Conservation (phyloP, 2,888 invertebrate genomes). For the Microctonus brassicae region DNA sequence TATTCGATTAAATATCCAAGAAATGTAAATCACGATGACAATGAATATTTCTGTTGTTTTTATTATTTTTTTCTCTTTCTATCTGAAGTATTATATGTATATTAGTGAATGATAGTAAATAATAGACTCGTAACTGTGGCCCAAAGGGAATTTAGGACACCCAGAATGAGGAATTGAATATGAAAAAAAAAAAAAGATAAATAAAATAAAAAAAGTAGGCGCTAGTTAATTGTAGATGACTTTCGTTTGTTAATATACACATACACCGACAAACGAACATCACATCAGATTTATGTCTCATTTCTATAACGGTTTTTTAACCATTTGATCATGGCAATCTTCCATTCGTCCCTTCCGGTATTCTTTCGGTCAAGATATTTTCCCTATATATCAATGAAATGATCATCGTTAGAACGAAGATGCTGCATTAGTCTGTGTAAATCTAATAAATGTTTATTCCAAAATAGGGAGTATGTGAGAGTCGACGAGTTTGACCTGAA, state of each 20-base stretch:
- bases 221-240: constrained; percentile 5
- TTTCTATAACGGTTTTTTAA: neutral
- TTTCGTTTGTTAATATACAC: neutral
- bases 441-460: neutral
- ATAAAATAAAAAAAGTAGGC: neutral
- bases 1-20: constrained; percentile 28
- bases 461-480: constrained; percentile 16
- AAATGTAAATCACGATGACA: constrained; percentile 29
- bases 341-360: neutral
- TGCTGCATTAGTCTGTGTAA: neutral
- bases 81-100: neutral
- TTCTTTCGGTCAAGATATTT: neutral
- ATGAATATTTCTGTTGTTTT: neutral
- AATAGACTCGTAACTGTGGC: neutral
- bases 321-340: constrained; percentile 1
- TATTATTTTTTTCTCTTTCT: neutral
- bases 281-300: neutral
- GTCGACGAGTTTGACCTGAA: constrained; percentile 24
- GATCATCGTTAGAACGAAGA: neutral
- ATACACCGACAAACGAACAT: neutral
- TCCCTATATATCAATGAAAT: neutral
- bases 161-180: neutral
- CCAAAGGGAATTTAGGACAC: neutral
- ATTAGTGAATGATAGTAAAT: neutral
- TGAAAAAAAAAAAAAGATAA: neutral